Base-by-base conservation (phyloP, 2,113 vertebrate genomes). In the Rhinolophus sinicus region DNA sequence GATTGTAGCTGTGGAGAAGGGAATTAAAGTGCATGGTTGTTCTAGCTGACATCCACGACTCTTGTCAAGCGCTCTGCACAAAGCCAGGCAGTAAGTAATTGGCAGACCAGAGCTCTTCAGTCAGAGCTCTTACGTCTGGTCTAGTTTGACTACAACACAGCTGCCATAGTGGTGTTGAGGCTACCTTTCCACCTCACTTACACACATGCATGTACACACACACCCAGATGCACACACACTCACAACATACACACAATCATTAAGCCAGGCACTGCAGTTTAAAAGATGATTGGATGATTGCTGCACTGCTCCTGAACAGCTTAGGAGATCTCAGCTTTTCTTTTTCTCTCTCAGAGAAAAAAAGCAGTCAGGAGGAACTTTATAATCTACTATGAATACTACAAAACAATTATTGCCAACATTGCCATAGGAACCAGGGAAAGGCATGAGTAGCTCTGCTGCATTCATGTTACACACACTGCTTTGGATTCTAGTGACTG, bases 171-270 rank as follows among this genome's bases (percentile, higher is more conserved):
- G 24, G 58, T 1, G 2, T 1, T n/a, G 69, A 88, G 26, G 16
- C 30, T 19, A 28, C 33, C 87, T 44, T 56, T 73, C 54, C 38
- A 78, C 22, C 44, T 88, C 22, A 44, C 16, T 58, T 67, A 62
- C 4, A 64, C 28, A 2, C 18, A 54, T 8, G 3, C 2, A 1
- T n/a, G 2, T 2, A 24, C 22, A 44, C 54, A 44, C n/a, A 75
- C 38, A 21, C 4, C 52, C 76, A 38, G 7, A 54, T 16, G 13
- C 18, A 83, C 22, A 56, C 24, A 76, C 19, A 62, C 60, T 67
- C 33, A 8, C 4, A 9, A 33, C 16, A 70, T 11, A 90, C 7
- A 54, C 3, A 9, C 33, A 28, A 15, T 69, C 8, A 4, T 40
- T 77, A 70, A 77, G 33, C 38, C 54, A 78, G 35, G 0, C 26